Percentiles rank a stretch among this genome's conserved stretches.
Conservation (phyloP, 2,797 vertebrate species). For the Thamnophis elegans region DNA sequence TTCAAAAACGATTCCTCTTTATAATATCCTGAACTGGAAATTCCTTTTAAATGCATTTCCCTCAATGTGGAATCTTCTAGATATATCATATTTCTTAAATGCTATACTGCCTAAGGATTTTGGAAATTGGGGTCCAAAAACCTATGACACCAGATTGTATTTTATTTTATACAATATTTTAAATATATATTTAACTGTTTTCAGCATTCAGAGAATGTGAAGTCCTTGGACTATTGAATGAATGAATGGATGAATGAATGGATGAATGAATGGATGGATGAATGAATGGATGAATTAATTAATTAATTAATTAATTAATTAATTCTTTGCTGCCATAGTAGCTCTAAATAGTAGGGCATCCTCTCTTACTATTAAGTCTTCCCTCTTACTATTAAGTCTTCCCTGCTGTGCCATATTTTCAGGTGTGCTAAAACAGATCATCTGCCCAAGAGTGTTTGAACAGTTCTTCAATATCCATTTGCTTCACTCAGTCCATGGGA, state of each 20-base stretch:
- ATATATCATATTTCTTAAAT: neutral
- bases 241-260: neutral
- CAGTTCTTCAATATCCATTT: neutral
- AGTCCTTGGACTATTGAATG: neutral
- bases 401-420: neutral
- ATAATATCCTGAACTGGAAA: neutral
- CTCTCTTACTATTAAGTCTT: neutral
- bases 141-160: neutral
- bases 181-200: neutral
- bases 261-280: too few species aligned
- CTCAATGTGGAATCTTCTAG: neutral
- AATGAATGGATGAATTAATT: too few species aligned
- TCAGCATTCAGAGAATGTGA: neutral
- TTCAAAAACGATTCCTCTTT: neutral
- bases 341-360: neutral
- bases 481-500: constrained; percentile 20
- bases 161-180: neutral
- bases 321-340: neutral
- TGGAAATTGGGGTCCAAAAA: neutral
- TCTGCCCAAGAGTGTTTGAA: neutral
- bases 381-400: neutral
- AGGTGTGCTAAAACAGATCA: neutral
- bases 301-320: neutral
- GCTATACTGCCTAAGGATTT: neutral
- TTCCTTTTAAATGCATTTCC: neutral